Base-by-base conservation (phyloP, 2,113 vertebrate species). In the Marmota flaviventris region DNA sequence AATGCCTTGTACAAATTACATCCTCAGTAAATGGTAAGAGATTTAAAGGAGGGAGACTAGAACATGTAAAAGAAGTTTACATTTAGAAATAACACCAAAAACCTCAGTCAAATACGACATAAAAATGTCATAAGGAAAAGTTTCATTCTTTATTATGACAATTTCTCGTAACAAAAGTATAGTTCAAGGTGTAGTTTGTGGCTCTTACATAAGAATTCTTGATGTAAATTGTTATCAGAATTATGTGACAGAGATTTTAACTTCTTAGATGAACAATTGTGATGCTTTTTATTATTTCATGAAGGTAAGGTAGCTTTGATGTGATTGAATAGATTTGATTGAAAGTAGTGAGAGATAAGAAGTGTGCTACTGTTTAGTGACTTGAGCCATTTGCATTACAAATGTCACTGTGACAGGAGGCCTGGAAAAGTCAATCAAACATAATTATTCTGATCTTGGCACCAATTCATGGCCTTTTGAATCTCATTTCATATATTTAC, bases 31-130 rank as follows among this genome's bases (percentile, higher is more conserved):
- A 73, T 93, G 76, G 29, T 61, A 78, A 73, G 72, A 53, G 51
- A 88, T 89, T 90, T 90, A 25, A 95, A 94, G 85, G 69, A 90
- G n/a, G 24, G 69, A 61, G 83, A 75, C 32, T 34, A 84, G 45
- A 63, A 45, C 3, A 67, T 37, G 69, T 29, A 51, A 92, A 65
- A 72, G 45, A 17, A 91, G 65, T 86, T 86, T 77, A 78, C 61
- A 34, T 77, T 93, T n/a, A 76, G 51, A 89, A 94, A 78, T 12
- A 72, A 2, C 29, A 75, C 48, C 5, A 56, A 73, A 67, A 51
- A 39, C 37, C 2, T 91, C 34, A 25, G 3, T 82, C 18, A 53
- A 77, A 63, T 69, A 63, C 37, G 22, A 87, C 70, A 92, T 73
- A 87, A 77, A 95, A 82, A 51, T 85, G 2, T 45, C 17, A 18